These are phyloP conservation scores for Parambassis ranga DNA, from an alignment of 2,797 vertebrate species.

Conservation along the genomic window DNA sequence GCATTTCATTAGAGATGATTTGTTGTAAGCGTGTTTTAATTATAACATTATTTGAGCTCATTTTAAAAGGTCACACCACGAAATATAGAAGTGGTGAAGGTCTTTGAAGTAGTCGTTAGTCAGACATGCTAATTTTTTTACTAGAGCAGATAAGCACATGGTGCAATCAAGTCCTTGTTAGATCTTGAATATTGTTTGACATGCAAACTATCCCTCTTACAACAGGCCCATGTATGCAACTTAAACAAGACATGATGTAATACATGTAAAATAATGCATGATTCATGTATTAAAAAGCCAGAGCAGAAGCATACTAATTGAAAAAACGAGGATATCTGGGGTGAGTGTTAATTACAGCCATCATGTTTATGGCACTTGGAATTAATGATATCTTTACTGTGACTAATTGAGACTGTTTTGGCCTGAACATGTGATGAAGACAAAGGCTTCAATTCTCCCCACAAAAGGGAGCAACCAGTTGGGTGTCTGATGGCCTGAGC, in stretches of 20 bases:
- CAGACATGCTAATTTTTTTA: not conserved
- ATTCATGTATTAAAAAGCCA: not conserved
- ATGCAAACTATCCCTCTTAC: too few relatives aligned
- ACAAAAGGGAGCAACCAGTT: conserved; percentile 40
- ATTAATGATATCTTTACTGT: conserved; percentile 5
- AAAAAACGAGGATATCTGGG: not conserved
- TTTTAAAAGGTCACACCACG: too few relatives aligned
- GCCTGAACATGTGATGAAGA: conserved; percentile 14
- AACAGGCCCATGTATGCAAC: too few relatives aligned
- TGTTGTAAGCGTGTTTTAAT: too few relatives aligned
- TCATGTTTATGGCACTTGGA: not conserved
- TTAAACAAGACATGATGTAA: not conserved
- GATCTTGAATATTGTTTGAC: too few relatives aligned
- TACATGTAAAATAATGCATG: not conserved
- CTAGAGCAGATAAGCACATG: not conserved
- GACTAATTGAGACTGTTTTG: conserved; percentile 22
- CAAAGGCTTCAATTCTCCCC: conserved; percentile 16
- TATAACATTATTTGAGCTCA: too few relatives aligned
- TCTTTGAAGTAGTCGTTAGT: not conserved
- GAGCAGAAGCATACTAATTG: not conserved
- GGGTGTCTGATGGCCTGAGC: conserved; percentile 20
- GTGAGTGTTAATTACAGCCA: conserved; percentile 24
- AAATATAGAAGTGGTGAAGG: not conserved
- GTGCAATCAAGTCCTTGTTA: not conserved
- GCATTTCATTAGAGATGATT: too few relatives aligned